Conservation (phyloP, 2,888 invertebrate species). For the Caprella mutica region DNA sequence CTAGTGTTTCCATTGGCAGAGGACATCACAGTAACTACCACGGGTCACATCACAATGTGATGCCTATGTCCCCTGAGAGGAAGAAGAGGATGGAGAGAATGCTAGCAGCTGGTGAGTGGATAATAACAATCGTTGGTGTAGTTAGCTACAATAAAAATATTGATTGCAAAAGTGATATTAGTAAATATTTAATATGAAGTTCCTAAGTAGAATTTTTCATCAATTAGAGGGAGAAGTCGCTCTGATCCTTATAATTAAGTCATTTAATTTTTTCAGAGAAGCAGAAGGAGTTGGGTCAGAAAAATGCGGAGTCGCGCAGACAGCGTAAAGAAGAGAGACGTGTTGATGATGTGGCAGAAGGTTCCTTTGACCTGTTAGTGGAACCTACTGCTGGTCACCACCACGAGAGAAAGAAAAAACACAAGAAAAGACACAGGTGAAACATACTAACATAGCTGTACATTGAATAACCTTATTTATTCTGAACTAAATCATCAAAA, state of each 20-base stretch:
- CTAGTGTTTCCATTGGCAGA: too few species aligned
- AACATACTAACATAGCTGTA: slow-evolving; percentile 3
- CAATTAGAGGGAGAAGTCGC: not conserved
- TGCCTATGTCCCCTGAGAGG: too few species aligned
- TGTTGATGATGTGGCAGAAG: slow-evolving; percentile 16
- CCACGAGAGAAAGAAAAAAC: slow-evolving; percentile 18
- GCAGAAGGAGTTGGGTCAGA: slow-evolving; percentile 60
- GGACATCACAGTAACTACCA: too few species aligned
- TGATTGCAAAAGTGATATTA: too few species aligned
- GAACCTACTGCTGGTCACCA: slow-evolving; percentile 1
- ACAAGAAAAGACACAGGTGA: slow-evolving; percentile 28
- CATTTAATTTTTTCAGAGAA: slow-evolving; percentile 46
- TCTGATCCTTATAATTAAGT: not conserved
- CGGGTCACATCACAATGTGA: too few species aligned
- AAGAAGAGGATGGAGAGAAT: slow-evolving; percentile 56
- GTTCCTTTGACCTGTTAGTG: too few species aligned
- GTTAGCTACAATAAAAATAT: too few species aligned
- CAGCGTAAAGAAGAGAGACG: slow-evolving; percentile 29
- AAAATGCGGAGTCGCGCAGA: slow-evolving; percentile 57
- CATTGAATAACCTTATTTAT: not conserved
- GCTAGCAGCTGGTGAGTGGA: slow-evolving; percentile 52
- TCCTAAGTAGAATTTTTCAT: too few species aligned
- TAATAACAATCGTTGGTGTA: too few species aligned
- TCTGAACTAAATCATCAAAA: not conserved
- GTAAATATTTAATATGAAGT: too few species aligned